Conservation (phyloP, 2,113 vertebrate species). For the Pollimyrus isidori region DNA sequence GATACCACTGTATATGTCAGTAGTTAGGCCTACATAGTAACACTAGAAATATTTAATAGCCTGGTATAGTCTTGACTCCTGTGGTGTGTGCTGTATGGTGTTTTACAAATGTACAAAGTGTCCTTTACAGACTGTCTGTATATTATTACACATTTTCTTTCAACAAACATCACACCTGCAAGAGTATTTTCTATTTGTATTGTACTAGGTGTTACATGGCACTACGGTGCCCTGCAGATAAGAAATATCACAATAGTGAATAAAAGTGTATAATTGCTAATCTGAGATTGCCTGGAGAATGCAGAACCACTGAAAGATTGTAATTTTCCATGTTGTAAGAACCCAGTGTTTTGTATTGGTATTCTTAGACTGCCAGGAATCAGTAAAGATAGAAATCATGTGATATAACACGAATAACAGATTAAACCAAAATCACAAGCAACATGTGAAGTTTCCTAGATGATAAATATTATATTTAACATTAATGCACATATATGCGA, state of each 20-base stretch:
- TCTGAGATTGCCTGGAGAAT: conserved; percentile 54
- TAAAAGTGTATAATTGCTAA: not conserved
- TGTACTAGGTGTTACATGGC: too few relatives aligned
- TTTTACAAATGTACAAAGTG: too few relatives aligned
- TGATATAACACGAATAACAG: not conserved
- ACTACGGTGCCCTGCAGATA: not conserved
- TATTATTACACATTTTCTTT: too few relatives aligned
- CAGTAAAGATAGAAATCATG: not conserved
- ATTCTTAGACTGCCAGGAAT: not conserved
- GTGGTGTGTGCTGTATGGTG: too few relatives aligned
- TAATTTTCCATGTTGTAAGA: conserved; percentile 50
- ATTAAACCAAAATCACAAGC: not conserved
- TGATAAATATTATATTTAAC: not conserved
- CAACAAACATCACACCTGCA: not conserved
- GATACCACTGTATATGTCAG: too few relatives aligned
- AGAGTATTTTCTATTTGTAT: not conserved
- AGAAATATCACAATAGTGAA: not conserved
- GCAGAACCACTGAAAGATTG: conserved; percentile 59
- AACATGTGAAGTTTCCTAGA: not conserved
- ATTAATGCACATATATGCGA: not conserved
- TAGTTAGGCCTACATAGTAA: too few relatives aligned
- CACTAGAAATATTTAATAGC: too few relatives aligned
- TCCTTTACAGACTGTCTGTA: too few relatives aligned
- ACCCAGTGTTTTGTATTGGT: not conserved
- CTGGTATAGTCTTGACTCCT: too few relatives aligned